Conservation (phyloP, 2,888 invertebrate genomes). For the Pristionchus japonicus region DNA sequence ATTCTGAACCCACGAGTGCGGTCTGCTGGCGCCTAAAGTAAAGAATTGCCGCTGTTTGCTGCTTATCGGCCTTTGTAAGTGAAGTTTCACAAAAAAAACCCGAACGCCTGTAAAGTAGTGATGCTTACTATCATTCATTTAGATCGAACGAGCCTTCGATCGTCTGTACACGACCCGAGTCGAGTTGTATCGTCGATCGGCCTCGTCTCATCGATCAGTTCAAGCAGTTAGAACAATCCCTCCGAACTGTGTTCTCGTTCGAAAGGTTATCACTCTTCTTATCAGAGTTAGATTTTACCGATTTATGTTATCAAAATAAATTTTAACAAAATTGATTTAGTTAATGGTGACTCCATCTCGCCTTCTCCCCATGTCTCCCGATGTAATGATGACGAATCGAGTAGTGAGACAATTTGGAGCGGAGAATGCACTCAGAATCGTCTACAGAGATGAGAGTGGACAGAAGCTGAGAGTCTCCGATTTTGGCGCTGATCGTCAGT, state of each 20-base stretch:
- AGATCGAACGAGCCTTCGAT: slow-evolving; percentile 45
- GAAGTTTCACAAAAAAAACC: too few relatives aligned
- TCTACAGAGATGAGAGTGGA: slow-evolving; percentile 62
- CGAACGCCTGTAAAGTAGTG: too few relatives aligned
- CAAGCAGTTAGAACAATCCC: slow-evolving; percentile 46
- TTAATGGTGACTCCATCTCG: slow-evolving; percentile 63
- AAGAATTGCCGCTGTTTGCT: too few relatives aligned
- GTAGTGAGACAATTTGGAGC: slow-evolving; percentile 67
- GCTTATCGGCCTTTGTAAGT: too few relatives aligned
- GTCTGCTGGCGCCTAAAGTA: too few relatives aligned
- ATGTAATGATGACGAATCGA: slow-evolving; percentile 73
- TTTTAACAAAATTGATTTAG: slow-evolving; percentile 41
- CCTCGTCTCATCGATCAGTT: not conserved
- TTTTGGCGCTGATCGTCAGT: slow-evolving; percentile 54
- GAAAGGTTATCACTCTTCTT: slow-evolving; percentile 50
- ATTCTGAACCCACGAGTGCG: too few relatives aligned
- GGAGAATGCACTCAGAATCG: slow-evolving; percentile 61
- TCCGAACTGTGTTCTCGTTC: slow-evolving; percentile 53
- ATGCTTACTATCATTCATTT: too few relatives aligned
- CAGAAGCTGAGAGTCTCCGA: slow-evolving; percentile 53
- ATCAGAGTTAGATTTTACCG: not conserved
- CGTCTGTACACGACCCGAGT: slow-evolving; percentile 29
- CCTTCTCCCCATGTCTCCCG: slow-evolving; percentile 62
- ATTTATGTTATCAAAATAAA: not conserved
- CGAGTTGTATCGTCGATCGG: slow-evolving; percentile 42